Percentiles rank a stretch among this genome's conserved stretches.
Evolutionary conservation across 1,140 invertebrate genomes (phyloP).

Genomic region (Eubasilissa regina): DNA sequence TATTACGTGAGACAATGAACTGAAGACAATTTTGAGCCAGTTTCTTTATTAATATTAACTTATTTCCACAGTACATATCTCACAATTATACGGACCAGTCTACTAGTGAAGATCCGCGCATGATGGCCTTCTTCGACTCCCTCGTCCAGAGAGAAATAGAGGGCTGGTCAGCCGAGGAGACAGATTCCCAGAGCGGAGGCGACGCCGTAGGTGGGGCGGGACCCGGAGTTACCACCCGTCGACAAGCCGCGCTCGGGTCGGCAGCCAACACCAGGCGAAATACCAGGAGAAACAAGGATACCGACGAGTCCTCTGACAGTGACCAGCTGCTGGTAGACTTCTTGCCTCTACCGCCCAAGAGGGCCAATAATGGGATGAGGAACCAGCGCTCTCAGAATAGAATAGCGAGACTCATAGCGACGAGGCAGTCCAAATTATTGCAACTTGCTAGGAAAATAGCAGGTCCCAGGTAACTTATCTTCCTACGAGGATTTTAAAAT

Average conservation of each 20-base stretch:
- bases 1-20: too few relatives aligned
- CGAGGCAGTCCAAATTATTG: conserved; percentile 66
- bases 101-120: conserved; percentile 90
- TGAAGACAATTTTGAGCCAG: too few relatives aligned
- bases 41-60: too few relatives aligned
- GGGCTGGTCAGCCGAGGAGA: conserved; percentile 76
- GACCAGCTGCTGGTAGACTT: conserved; percentile 66
- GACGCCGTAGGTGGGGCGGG: conserved; percentile 55
- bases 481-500: neutral
- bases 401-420: conserved; percentile 66
- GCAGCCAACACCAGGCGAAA: neutral
- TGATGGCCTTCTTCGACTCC: conserved; percentile 98
- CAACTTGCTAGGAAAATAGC: conserved; percentile 49
- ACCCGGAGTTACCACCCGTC: conserved; percentile 58
- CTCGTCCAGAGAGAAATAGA: conserved; percentile 92
- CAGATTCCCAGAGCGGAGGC: conserved; percentile 68
- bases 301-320: conserved; percentile 65
- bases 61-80: conserved; percentile 76
- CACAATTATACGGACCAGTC: conserved; percentile 88
- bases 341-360: conserved; percentile 63
- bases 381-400: conserved; percentile 61
- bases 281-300: conserved; percentile 49
- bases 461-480: conserved; percentile 38
- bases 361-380: conserved; percentile 52
- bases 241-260: conserved; percentile 13